A percentile compares a stretch with the other conserved stretches of the same genome.
These are phyloP conservation scores for Gambusia yucatana DNA, from an alignment of 2,797 vertebrate genomes.

Conservation along the genomic window DNA sequence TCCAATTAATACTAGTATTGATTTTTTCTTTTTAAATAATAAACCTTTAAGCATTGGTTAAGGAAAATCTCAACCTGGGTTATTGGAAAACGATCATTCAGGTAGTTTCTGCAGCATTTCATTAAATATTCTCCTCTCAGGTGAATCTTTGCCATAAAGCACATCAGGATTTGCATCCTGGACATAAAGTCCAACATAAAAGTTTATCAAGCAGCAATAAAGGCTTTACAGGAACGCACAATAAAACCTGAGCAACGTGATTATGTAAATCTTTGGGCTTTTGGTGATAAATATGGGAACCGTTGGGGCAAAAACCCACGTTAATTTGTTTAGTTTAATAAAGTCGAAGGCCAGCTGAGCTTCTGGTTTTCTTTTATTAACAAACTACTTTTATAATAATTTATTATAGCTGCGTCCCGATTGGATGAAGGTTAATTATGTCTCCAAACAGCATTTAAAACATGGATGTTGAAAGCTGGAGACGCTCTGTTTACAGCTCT, in stretches of 20 bases:
- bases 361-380: not conserved
- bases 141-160: constrained; percentile 28
- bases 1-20: constrained; percentile 11
- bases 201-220: constrained; percentile 12
- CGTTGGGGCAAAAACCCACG: not conserved
- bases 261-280: constrained; percentile 15
- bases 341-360: not conserved
- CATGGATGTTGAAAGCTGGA: not conserved
- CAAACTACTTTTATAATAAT: not conserved
- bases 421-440: constrained; percentile 13
- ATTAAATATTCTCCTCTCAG: constrained; percentile 5
- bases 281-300: constrained; percentile 27
- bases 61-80: not conserved
- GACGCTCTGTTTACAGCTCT: not conserved
- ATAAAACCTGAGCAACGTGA: not conserved
- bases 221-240: constrained; percentile 8
- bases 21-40: not conserved
- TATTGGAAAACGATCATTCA: not conserved
- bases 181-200: not conserved
- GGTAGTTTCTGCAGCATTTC: not conserved
- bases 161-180: constrained; percentile 8
- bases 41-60: not conserved
- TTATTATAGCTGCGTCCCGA: not conserved
- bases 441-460: constrained; percentile 13
- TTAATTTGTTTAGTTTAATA: not conserved